Percentiles rank a stretch among this genome's conserved stretches.
Conservation (phyloP, 2,113 vertebrate genomes). For the Platichthys stellatus region DNA sequence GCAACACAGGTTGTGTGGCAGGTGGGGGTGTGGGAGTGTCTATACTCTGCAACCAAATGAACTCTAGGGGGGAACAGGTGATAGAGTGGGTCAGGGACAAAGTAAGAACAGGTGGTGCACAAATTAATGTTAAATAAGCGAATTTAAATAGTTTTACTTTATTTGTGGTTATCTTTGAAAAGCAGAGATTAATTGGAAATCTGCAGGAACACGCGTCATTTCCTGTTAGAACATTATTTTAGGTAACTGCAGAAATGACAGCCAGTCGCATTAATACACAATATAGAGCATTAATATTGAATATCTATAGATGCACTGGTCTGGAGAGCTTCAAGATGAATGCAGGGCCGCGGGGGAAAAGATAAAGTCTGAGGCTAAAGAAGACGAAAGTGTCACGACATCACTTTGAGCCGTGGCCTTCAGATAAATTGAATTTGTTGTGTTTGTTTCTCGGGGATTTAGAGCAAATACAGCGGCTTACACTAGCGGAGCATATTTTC, state of each 20-base stretch:
- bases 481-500: background rate
- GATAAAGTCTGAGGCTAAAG: background rate
- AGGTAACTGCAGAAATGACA: background rate
- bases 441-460: slow-evolving; percentile 5
- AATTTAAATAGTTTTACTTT: too few species aligned
- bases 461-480: background rate
- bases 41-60: too few species aligned
- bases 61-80: too few species aligned
- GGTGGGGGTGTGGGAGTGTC: too few species aligned
- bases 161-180: background rate
- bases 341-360: background rate
- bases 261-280: background rate
- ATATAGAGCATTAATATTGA: background rate
- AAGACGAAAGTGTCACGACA: background rate
- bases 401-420: slow-evolving; percentile 13
- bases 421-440: slow-evolving; percentile 6
- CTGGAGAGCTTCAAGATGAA: background rate
- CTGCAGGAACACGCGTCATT: background rate
- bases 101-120: too few species aligned
- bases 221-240: background rate
- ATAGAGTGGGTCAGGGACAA: too few species aligned
- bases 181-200: background rate
- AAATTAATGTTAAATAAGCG: too few species aligned
- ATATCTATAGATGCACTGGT: background rate
- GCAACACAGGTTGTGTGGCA: background rate